A percentile compares a stretch with the other conserved stretches of the same genome.
Conservation (phyloP, 2,113 vertebrate genomes). For the Grammomys surdaster region DNA sequence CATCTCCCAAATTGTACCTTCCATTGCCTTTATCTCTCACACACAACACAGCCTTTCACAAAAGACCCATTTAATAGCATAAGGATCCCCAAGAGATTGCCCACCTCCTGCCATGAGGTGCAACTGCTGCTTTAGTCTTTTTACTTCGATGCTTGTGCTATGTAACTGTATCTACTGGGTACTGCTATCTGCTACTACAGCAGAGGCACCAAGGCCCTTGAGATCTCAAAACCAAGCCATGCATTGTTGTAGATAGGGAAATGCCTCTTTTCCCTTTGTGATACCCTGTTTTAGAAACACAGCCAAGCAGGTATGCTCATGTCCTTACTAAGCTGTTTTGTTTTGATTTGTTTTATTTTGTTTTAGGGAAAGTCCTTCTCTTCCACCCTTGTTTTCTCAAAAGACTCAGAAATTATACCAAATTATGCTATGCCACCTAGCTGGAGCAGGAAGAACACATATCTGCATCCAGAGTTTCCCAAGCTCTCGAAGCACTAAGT, state of each 20-base stretch:
- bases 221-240: neutral
- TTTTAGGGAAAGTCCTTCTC: neutral
- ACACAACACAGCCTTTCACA: conserved; percentile 38
- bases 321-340: conserved; percentile 34
- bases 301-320: neutral
- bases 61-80: conserved; percentile 39
- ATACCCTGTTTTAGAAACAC: conserved; percentile 10
- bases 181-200: conserved; percentile 31
- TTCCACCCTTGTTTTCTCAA: conserved; percentile 45
- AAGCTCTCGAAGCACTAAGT: conserved; percentile 12
- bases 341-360: neutral
- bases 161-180: neutral
- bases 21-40: conserved; percentile 47
- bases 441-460: neutral
- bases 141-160: conserved; percentile 15
- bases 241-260: neutral
- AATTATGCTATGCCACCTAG: neutral
- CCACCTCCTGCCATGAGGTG: neutral
- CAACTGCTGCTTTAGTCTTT: neutral
- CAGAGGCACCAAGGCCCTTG: neutral
- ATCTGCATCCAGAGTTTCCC: conserved; percentile 46
- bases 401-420: conserved; percentile 39
- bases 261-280: conserved; percentile 24
- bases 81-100: neutral
- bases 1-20: conserved; percentile 11